These are phyloP conservation scores for Metopolophium dirhodum DNA, from an alignment of 1,140 invertebrate species.

Conservation along the genomic window DNA sequence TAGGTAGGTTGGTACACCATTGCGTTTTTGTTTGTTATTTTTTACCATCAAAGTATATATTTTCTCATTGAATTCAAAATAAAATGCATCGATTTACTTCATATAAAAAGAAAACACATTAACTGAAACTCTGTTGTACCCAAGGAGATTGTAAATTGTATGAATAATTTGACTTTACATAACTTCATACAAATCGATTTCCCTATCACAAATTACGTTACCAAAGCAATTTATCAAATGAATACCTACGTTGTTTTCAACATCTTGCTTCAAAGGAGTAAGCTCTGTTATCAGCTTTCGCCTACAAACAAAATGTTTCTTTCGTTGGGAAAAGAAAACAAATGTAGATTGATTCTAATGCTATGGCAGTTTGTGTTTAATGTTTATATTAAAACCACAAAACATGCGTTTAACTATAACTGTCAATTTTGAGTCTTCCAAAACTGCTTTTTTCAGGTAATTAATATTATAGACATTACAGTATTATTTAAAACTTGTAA, in stretches of 20 bases:
- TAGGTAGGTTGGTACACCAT: background rate
- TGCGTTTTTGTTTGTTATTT: background rate
- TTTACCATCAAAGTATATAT: background rate
- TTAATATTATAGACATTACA: background rate
- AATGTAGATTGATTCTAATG: background rate
- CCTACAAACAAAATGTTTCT: background rate
- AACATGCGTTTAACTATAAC: too few relatives aligned
- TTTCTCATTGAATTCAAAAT: background rate
- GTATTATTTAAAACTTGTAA: background rate
- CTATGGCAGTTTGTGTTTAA: background rate
- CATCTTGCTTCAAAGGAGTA: background rate
- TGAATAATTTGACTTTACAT: conserved; percentile 2
- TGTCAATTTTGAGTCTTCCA: background rate
- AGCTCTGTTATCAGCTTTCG: background rate
- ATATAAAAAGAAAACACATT: background rate
- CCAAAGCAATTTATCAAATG: conserved; percentile 14
- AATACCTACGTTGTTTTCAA: background rate
- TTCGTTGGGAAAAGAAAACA: background rate
- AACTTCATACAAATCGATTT: background rate
- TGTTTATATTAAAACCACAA: background rate
- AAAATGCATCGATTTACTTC: background rate
- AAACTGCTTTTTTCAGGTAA: too few relatives aligned
- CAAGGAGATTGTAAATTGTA: background rate
- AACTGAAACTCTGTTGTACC: background rate
- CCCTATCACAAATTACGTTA: background rate